Conservation (phyloP, 2,888 invertebrate genomes). For the Allolobophora icterica region DNA sequence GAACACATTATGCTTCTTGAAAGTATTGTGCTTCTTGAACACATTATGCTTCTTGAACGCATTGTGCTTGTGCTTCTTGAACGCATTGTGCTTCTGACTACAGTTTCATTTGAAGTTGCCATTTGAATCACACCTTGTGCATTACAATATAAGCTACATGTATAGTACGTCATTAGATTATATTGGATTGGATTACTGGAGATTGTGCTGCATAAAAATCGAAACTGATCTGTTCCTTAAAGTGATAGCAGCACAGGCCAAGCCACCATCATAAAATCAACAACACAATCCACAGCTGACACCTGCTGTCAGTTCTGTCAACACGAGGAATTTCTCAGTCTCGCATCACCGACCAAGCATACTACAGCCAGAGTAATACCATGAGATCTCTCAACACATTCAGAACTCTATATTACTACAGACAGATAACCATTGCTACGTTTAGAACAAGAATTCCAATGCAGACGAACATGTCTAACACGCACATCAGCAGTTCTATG, state of each 20-base stretch:
- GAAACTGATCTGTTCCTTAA: neutral
- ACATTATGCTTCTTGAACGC: no score
- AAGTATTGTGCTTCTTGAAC: no score
- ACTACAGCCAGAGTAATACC: neutral
- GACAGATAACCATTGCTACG: neutral
- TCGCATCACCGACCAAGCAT: neutral
- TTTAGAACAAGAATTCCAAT: neutral
- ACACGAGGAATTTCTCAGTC: neutral
- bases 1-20: no score
- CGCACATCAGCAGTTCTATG: neutral
- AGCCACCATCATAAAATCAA: neutral
- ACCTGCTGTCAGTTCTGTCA: neutral
- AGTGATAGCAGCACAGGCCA: neutral
- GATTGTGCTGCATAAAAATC: neutral
- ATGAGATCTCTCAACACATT: neutral
- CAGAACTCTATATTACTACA: neutral
- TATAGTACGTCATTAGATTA: neutral
- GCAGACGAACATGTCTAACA: neutral
- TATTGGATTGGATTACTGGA: neutral
- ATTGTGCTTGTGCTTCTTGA: no score
- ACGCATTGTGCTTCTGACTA: no score
- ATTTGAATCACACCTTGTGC: no score
- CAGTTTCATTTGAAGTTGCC: no score
- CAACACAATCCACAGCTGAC: neutral
- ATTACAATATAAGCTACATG: no score